Conservation (phyloP, 1,140 invertebrate species). For the Brachionus rubens region DNA sequence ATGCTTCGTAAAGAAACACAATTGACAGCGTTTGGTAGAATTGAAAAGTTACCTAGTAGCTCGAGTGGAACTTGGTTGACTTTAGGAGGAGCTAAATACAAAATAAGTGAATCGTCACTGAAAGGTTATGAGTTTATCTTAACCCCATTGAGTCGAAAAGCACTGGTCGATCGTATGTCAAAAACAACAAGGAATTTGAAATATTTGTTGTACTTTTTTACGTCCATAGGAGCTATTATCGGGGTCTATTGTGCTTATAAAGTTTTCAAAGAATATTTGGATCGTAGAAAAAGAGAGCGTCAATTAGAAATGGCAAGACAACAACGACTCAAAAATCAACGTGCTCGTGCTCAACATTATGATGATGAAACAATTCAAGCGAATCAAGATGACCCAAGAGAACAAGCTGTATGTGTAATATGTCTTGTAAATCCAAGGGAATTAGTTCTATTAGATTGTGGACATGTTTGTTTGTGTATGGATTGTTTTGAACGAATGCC, state of each 20-base stretch:
- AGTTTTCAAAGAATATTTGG: conserved; percentile 6
- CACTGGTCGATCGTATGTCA: neutral
- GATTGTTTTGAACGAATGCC: conserved; percentile 40
- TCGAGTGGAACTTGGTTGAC: neutral
- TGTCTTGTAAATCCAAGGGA: conserved; percentile 41
- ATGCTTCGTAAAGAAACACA: conserved; percentile 19
- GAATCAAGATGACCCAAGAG: neutral
- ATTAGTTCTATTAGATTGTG: conserved; percentile 33
- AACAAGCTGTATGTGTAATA: conserved; percentile 17
- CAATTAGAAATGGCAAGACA: conserved; percentile 21
- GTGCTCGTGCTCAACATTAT: conserved; percentile 18
- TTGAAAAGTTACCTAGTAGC: conserved; percentile 16
- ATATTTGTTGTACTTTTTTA: conserved; percentile 13
- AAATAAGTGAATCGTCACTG: neutral
- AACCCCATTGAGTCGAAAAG: neutral
- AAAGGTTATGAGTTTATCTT: conserved; percentile 11
- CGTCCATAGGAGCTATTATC: neutral
- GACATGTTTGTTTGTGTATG: conserved; percentile 46
- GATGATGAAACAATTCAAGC: neutral
- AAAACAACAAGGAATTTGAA: neutral
- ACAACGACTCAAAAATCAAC: conserved; percentile 11
- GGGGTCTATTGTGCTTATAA: conserved; percentile 25
- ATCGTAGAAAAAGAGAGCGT: neutral
- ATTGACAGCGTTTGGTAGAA: conserved; percentile 29
- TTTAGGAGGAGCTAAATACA: neutral